Evolutionary conservation across 2,888 invertebrate genomes (phyloP).

Genomic region (Watsonalla cultraria): DNA sequence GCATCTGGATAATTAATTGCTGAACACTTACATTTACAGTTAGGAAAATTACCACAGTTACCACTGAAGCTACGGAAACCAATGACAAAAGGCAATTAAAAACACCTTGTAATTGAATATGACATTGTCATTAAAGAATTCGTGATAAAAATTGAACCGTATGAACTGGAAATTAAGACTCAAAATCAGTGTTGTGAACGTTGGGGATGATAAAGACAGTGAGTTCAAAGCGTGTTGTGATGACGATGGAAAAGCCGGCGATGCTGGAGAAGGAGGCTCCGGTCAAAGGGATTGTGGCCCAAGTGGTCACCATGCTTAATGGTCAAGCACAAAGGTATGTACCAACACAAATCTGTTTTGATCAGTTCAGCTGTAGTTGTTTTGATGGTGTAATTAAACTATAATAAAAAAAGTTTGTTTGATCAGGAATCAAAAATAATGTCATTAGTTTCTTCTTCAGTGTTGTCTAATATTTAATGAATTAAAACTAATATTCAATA

Average conservation of each 20-base stretch:
- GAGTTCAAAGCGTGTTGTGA: conserved; percentile 29
- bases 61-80: not conserved
- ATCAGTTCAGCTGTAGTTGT: too few relatives aligned
- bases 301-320: conserved; percentile 75
- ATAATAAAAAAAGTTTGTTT: too few relatives aligned
- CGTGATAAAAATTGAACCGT: conserved; percentile 1
- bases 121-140: not conserved
- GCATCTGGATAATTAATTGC: not conserved
- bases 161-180: conserved; percentile 10
- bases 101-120: not conserved
- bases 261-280: conserved; percentile 69
- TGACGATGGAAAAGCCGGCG: conserved; percentile 65
- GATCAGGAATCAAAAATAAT: too few relatives aligned
- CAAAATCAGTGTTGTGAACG: conserved; percentile 12
- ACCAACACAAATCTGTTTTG: too few relatives aligned
- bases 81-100: not conserved
- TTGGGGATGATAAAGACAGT: conserved; percentile 10
- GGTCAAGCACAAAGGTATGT: conserved; percentile 71
- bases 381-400: too few relatives aligned
- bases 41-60: not conserved
- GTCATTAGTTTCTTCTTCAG: too few relatives aligned
- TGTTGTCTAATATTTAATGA: too few relatives aligned
- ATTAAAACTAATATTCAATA: too few relatives aligned
- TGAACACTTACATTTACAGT: not conserved
- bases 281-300: conserved; percentile 71